phyloP scores from a whole-genome alignment of 2,888 invertebrate species.

The Brachynemurus nebulosus region DNA sequence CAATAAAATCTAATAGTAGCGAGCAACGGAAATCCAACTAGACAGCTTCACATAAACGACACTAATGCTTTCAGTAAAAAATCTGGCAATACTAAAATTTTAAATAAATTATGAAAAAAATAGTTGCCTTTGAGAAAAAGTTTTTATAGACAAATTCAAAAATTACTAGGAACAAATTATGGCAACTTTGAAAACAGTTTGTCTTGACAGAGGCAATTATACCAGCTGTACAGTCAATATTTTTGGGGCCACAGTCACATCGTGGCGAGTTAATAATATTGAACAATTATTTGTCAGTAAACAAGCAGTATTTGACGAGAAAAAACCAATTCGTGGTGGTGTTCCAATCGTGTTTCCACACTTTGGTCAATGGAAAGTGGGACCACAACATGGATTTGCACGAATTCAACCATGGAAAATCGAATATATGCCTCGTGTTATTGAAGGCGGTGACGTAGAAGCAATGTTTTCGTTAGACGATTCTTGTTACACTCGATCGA shows the following conservation, averaged over 20 bases:
- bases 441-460: slow-evolving; percentile 83
- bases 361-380: slow-evolving; percentile 90
- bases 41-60: too few species aligned
- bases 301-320: slow-evolving; percentile 90
- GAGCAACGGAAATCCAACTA: too few species aligned
- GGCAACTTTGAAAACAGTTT: too few species aligned
- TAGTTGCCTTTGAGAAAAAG: too few species aligned
- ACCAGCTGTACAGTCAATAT: slow-evolving; percentile 20
- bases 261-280: slow-evolving; percentile 18
- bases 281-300: slow-evolving; percentile 48
- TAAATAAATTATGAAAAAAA: too few species aligned
- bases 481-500: slow-evolving; percentile 78
- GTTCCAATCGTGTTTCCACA: slow-evolving; percentile 95
- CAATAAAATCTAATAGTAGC: too few species aligned
- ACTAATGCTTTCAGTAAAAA: too few species aligned
- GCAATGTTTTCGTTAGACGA: slow-evolving; percentile 87
- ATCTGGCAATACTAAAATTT: too few species aligned
- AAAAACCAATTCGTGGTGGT: slow-evolving; percentile 90
- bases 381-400: slow-evolving; percentile 94
- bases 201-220: slow-evolving; percentile 19
- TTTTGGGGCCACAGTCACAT: slow-evolving; percentile 19
- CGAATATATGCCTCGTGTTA: slow-evolving; percentile 74
- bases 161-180: too few species aligned
- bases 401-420: slow-evolving; percentile 83
- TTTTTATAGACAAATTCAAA: too few species aligned